Evolutionary conservation across 1,140 invertebrate genomes (phyloP), one percentile per base, ranked within the genome.

Genomic region (Vollenhovia emeryi): DNA sequence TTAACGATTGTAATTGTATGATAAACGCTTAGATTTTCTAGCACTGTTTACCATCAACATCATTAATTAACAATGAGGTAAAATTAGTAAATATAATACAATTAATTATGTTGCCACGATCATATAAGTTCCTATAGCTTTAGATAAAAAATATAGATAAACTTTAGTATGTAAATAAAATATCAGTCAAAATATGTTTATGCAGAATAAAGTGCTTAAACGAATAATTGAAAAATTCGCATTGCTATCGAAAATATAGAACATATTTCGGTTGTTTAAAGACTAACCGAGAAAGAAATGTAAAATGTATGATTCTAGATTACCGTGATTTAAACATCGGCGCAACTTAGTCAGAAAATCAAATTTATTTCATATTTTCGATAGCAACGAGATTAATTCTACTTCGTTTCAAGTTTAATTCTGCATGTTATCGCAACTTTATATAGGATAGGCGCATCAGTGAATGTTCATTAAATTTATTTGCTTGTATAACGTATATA

Each of bases 351-450:
- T 3, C 15, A 66, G 13, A 30, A 48, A 30, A 30, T 8, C 36
- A 7, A 45, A 45, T 68, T 24, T 43, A 52, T 33, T 71, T 50
- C 18, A 13, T 52, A 71, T 33, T 50, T 71, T 50, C 5, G 11
- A 55, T 71, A 50, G 18, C 18, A 50, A 30, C 43, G 11, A 71
- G 48, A 55, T 71, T 71, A 71, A 52, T 55, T 71, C 27, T 71
- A 7, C 4, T 52, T 1, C 9, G n/a, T 71, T 71, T 71, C 36
- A 30, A 30, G 0, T 69, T 68, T 50, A 71, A 52, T 55, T 52
- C 30, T 71, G 18, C 68, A 71, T 71, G 55, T 55, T 55, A 52
- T 71, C 9, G 9, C 11, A 71, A 36, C 18, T 69, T 69, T 50
- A 30, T 50, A 48, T 30, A 50, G 15, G 24, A 18, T 69, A 50